phyloP scores from a whole-genome alignment of 2,888 invertebrate species.

The Drosophila atroscutellata region DNA sequence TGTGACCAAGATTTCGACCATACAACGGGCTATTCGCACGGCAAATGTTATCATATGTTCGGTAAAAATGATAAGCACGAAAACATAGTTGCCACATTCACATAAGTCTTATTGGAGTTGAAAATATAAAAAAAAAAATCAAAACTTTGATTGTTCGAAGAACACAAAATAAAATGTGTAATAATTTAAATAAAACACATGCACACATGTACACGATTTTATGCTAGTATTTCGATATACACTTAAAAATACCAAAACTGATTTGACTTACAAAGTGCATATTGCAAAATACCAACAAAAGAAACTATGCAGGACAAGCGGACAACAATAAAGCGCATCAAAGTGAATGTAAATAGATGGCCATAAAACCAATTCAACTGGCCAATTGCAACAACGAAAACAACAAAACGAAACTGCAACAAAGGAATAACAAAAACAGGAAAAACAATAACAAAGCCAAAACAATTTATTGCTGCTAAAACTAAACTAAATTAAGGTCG shows the following conservation, averaged over 20 bases:
- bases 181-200: background rate
- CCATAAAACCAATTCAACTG: slow-evolving; percentile 7
- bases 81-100: background rate
- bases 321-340: slow-evolving; percentile 27
- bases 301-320: background rate
- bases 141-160: background rate
- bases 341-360: slow-evolving; percentile 48
- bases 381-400: background rate
- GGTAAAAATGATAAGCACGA: background rate
- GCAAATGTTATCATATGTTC: background rate
- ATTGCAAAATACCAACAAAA: slow-evolving; percentile 31
- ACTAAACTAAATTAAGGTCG: slow-evolving; percentile 7
- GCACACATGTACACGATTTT: background rate
- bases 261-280: slow-evolving; percentile 18
- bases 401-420: slow-evolving; percentile 13
- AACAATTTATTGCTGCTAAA: background rate
- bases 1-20: slow-evolving; percentile 25
- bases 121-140: background rate
- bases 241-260: background rate
- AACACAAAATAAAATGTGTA: background rate
- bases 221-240: background rate
- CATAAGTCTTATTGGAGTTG: background rate
- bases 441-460: background rate
- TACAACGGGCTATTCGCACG: background rate
- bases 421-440: background rate